Evolutionary conservation across 1,140 invertebrate genomes (phyloP).

Genomic region (Chrysopa pallens): DNA sequence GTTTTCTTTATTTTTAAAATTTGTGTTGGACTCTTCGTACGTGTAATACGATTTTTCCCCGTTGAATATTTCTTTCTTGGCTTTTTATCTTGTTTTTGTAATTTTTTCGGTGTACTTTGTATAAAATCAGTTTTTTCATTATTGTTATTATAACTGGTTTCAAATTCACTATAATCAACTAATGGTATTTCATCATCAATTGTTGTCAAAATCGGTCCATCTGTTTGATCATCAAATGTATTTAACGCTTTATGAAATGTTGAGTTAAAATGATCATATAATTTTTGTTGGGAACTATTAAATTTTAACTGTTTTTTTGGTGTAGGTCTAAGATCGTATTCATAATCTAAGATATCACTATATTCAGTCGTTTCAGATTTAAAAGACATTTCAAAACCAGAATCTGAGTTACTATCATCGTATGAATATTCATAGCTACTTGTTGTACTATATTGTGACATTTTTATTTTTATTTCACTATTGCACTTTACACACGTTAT

Average conservation of each 20-base stretch:
- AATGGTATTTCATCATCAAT: background rate
- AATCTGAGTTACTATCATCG: slow-evolving; percentile 20
- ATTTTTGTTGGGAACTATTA: slow-evolving; percentile 9
- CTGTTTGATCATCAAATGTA: slow-evolving; percentile 1
- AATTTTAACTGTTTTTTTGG: slow-evolving; percentile 1
- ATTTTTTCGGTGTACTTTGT: background rate
- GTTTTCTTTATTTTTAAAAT: slow-evolving; percentile 61
- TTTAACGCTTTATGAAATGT: slow-evolving; percentile 13
- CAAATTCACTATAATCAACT: background rate
- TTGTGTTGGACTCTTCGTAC: slow-evolving; percentile 49
- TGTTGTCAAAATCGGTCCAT: background rate
- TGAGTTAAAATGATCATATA: slow-evolving; percentile 18
- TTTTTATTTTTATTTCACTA: background rate
- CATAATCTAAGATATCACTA: slow-evolving; percentile 14
- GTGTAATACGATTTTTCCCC: slow-evolving; percentile 40
- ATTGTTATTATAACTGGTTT: background rate
- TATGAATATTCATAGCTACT: slow-evolving; percentile 1
- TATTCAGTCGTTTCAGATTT: slow-evolving; percentile 19
- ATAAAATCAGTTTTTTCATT: background rate
- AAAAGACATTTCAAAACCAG: slow-evolving; percentile 21
- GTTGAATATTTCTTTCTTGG: slow-evolving; percentile 45
- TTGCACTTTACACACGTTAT: background rate
- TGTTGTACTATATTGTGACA: slow-evolving; percentile 2
- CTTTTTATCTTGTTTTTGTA: slow-evolving; percentile 18
- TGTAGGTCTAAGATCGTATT: slow-evolving; percentile 10